These are phyloP conservation scores for Amazonetta brasiliensis DNA, from an alignment of 2,797 vertebrate genomes.

Conservation along the genomic window DNA sequence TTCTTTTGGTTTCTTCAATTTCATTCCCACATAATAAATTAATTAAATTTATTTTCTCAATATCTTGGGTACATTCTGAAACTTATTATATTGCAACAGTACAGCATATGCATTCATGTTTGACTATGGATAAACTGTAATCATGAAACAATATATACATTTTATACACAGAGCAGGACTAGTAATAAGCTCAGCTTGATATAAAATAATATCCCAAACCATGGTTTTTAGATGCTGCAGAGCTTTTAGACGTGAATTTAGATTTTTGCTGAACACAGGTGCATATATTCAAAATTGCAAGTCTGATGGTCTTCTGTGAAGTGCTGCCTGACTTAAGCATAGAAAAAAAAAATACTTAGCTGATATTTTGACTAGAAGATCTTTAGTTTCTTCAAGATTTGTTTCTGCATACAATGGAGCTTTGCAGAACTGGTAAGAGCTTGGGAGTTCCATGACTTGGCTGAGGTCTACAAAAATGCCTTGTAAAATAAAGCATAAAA, in stretches of 20 bases:
- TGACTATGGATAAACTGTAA: not conserved
- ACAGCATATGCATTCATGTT: not conserved
- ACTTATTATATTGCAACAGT: not conserved
- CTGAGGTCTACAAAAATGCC: not conserved
- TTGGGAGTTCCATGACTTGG: not conserved
- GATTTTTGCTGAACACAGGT: not conserved
- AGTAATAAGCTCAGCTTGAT: not conserved
- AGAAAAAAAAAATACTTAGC: not conserved
- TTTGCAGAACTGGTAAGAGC: not conserved
- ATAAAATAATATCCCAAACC: not conserved
- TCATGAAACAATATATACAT: not conserved
- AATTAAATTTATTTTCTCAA: not conserved
- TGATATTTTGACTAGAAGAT: not conserved
- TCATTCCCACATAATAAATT: not conserved
- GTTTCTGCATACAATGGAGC: not conserved
- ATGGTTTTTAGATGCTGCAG: fast-evolving
- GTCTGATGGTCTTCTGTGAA: not conserved
- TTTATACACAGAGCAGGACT: not conserved
- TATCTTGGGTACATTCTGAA: not conserved
- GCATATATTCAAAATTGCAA: not conserved
- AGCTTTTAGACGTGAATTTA: not conserved
- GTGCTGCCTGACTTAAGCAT: not conserved
- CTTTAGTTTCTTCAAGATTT: not conserved
- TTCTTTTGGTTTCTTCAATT: not conserved
- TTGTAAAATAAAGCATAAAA: not conserved